Base-by-base conservation (phyloP, 2,888 invertebrate species). In the Acrobasis repandana region DNA sequence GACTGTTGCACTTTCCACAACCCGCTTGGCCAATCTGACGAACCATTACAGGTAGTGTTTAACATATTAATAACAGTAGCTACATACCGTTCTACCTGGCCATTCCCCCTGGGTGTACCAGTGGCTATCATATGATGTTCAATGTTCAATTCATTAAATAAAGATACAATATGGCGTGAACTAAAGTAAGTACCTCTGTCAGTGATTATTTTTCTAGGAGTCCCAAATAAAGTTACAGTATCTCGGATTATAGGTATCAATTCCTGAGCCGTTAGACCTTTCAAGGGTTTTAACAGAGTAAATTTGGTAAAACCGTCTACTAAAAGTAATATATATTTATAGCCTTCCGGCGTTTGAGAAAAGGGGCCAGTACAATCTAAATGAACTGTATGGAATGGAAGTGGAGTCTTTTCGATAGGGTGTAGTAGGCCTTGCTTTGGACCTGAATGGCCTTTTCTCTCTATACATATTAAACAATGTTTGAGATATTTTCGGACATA, bases 261-360 rank as follows among this genome's bases (percentile, higher is more conserved):
- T 64, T 76, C 76, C 0, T 52, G 16, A 1, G 57, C 52, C 33
- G 5, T 63, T 5, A 76, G 11, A 8, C 56, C 71, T 68, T 72
- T 74, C 1, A 77, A 58, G 0, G 71, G 67, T 64, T 71, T 73
- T 2, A 76, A 14, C 1, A 74, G 10, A 62, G 68, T 70, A 60
- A 71, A 77, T 61, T 78, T 78, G 0, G 76, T 78, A 62, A 76
- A 76, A 0, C 72, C 72, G 52, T 76, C 75, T 0, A 78, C 20
- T 2, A 72, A 14, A 2, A 75, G 1, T 0, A 77, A 51, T 0
- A 77, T 60, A 62, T 75, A 46, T 51, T 68, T 75, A 60, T 62
- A 74, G 0, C 73, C 72, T 10, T 69, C 72, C 9, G 6, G 15
- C 0, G 70, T 43, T 46, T 3, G 5, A 0, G 51, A 0, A 58